A percentile compares a stretch with the other conserved stretches of the same genome.
These are phyloP conservation scores for Notiomystis cincta DNA, from an alignment of 2,113 vertebrate species.

Conservation along the genomic window DNA sequence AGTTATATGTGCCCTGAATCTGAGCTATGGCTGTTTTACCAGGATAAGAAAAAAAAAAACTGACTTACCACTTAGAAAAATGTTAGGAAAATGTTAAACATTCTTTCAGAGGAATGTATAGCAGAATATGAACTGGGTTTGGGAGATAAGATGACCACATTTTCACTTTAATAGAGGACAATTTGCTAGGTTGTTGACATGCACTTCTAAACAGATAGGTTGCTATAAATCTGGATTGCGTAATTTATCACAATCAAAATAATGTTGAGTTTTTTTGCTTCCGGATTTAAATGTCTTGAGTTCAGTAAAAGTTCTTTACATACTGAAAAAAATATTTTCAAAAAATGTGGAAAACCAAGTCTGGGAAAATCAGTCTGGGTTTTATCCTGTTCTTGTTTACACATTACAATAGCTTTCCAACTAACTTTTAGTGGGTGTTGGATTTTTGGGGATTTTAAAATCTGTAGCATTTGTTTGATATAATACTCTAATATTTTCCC, in stretches of 20 bases:
- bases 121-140: neutral
- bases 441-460: neutral
- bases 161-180: neutral
- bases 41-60: neutral
- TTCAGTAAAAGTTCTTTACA: neutral
- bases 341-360: neutral
- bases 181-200: neutral
- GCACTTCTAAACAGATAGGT: neutral
- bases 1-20: neutral
- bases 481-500: neutral
- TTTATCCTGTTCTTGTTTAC: neutral
- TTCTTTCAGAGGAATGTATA: neutral
- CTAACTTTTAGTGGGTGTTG: neutral
- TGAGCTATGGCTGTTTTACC: neutral
- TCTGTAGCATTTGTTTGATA: neutral
- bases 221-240: neutral
- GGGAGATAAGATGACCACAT: neutral
- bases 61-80: neutral
- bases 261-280: fast-evolving
- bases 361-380: neutral
- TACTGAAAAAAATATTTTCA: neutral
- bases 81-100: neutral
- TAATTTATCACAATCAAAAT: neutral
- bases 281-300: neutral
- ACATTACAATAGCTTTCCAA: neutral